Base-by-base conservation (phyloP, 2,113 vertebrate genomes). In the Odontesthes bonariensis region DNA sequence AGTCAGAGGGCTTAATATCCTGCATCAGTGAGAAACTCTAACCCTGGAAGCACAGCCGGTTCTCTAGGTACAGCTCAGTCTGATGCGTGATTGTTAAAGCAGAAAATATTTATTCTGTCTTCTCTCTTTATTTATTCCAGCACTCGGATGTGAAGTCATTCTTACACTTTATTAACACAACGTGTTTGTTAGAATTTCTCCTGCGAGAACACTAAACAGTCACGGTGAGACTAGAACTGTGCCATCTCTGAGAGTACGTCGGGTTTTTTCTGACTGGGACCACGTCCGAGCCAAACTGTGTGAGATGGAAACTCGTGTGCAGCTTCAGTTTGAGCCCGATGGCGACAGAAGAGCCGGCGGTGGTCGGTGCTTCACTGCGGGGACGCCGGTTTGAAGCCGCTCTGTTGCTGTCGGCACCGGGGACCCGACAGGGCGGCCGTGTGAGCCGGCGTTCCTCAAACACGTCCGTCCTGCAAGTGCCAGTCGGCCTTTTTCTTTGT, bases 231-330 rank as follows among this genome's bases (percentile, higher is more conserved):
- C 31, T 64, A 52, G 5, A 64, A 54, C 53, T 17, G 35, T 14
- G 65, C 81, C 78, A 69, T 70, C 62, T 66, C 22, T 69, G 74
- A 57, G 13, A 67, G 70, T 83, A 70, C 12, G 74, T 85, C 77
- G 33, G 70, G 54, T 81, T 85, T 59, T 77, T 77, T 76, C 71
- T 81, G 79, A 81, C 67, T 33, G 8, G 51, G 2, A 59, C 54
- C 22, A 58, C 0, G 33, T 86, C 73, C 33, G 20, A 73, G 75
- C 63, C 71, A 2, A 44, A 0, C 32, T 19, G 59, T 46, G 49
- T 79, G 76, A 80, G 66, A 73, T 22, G 6, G 70, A 10, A 6
- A 1, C 49, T 42, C 8, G 27, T 5, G 0, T 38, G 35, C 35
- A 38, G 35, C 35, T 38, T 38, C 5, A 38, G 35, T 38, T 38